Evolutionary conservation across 2,797 vertebrate species (phyloP).

Genomic region (Argentina silus): DNA sequence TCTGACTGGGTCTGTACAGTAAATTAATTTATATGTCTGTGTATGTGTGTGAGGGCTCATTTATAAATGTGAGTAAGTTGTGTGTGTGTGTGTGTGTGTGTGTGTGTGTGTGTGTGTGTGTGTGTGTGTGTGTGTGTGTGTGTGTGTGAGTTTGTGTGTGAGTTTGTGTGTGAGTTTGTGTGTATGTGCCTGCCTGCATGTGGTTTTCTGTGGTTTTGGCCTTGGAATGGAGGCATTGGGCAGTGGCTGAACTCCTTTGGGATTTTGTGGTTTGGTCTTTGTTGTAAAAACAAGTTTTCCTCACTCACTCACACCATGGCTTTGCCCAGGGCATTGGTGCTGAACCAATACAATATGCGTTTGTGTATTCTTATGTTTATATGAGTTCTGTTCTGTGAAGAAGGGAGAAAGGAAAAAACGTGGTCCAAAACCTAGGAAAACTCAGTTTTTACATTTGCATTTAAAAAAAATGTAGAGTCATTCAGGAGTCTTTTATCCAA

Average conservation of each 20-base stretch:
- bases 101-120: conserved; percentile 16
- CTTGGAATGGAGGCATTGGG: conserved; percentile 35
- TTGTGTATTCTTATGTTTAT: conserved; percentile 46
- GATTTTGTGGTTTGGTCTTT: conserved; percentile 49
- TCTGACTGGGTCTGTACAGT: conserved; percentile 18
- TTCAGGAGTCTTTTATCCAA: not conserved
- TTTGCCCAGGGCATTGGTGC: not conserved
- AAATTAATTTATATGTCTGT: conserved; percentile 30
- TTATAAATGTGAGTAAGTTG: not conserved
- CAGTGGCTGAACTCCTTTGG: conserved; percentile 32
- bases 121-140: not conserved
- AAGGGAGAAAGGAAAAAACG: not conserved
- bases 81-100: conserved; percentile 1
- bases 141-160: conserved; percentile 15
- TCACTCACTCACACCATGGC: conserved; percentile 48
- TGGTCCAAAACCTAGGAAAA: not conserved
- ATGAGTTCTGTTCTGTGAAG: conserved; percentile 38
- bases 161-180: conserved; percentile 1
- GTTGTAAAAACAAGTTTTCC: conserved; percentile 36
- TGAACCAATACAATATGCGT: conserved; percentile 26
- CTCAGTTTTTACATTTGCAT: conserved; percentile 30
- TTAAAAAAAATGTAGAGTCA: conserved; percentile 31
- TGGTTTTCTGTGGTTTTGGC: conserved; percentile 47
- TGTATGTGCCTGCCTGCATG: conserved; percentile 27
- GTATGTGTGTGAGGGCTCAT: conserved; percentile 30